Evolutionary conservation across 2,888 invertebrate genomes (phyloP).

Genomic region (Mayetiola destructor): DNA sequence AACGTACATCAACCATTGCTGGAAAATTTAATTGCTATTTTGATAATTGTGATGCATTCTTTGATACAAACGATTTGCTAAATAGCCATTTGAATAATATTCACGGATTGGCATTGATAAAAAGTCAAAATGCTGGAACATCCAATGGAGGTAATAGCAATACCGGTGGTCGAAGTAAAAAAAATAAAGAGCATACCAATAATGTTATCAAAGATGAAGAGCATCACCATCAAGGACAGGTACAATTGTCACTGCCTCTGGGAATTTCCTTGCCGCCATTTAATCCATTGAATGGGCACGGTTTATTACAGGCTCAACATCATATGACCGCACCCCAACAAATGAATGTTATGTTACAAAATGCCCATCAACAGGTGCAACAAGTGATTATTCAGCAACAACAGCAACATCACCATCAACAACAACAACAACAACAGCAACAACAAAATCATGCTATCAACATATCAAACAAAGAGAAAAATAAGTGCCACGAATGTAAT

Average conservation of each 20-base stretch:
- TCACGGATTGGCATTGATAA: conserved; percentile 14
- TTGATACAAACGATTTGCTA: conserved; percentile 12
- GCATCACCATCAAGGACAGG: neutral
- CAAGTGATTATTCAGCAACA: conserved; percentile 1
- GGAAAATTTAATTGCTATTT: conserved; percentile 27
- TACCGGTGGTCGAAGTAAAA: conserved; percentile 6
- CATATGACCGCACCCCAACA: conserved; percentile 5
- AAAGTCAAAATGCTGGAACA: conserved; percentile 6
- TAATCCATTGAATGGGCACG: neutral
- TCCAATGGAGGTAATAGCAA: conserved; percentile 11
- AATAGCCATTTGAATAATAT: conserved; percentile 12
- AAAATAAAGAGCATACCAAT: neutral
- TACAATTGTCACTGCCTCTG: neutral
- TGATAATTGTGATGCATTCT: conserved; percentile 24
- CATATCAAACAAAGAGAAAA: conserved; percentile 3
- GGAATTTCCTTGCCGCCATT: neutral
- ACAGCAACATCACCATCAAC: conserved; percentile 2
- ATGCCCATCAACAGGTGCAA: neutral
- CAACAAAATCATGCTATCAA: conserved; percentile 10
- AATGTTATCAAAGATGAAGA: neutral
- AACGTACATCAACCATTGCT: conserved; percentile 23
- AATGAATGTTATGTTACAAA: conserved; percentile 7
- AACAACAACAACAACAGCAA: conserved; percentile 9
- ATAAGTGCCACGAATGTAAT: conserved; percentile 14
- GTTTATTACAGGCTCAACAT: conserved; percentile 8